These are phyloP conservation scores for Pyralis farinalis DNA, from an alignment of 2,888 invertebrate species.

Conservation along the genomic window DNA sequence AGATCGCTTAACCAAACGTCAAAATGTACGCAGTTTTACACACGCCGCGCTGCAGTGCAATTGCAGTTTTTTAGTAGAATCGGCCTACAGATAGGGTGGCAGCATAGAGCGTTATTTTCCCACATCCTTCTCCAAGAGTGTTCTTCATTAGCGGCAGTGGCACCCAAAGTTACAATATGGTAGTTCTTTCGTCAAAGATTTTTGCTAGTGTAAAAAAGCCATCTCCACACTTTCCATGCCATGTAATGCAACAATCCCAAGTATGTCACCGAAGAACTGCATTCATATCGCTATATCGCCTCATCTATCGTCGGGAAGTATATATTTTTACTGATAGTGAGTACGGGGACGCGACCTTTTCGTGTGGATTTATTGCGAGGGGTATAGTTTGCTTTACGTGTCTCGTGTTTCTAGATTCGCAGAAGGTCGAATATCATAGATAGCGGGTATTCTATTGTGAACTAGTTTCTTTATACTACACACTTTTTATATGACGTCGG, in stretches of 20 bases:
- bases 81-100: too few species aligned
- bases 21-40: too few species aligned
- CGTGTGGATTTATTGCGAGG: slow-evolving; percentile 28
- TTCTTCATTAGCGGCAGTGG: too few species aligned
- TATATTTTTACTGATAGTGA: slow-evolving; percentile 32
- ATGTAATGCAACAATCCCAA: slow-evolving; percentile 23
- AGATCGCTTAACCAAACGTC: too few species aligned
- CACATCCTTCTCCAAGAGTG: too few species aligned
- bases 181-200: too few species aligned
- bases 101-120: too few species aligned
- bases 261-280: slow-evolving; percentile 33
- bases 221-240: slow-evolving; percentile 5
- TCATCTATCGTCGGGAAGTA: slow-evolving; percentile 34
- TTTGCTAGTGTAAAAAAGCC: not conserved
- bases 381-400: not conserved
- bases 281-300: slow-evolving; percentile 38
- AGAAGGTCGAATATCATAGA: not conserved
- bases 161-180: too few species aligned
- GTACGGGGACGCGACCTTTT: slow-evolving; percentile 29
- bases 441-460: not conserved
- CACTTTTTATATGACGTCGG: too few species aligned
- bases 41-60: too few species aligned
- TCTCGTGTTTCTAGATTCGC: not conserved
- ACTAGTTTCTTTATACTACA: too few species aligned
- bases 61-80: too few species aligned